These are phyloP conservation scores for Spheniscus mendiculus DNA, from an alignment of 2,113 vertebrate genomes.

Conservation along the genomic window DNA sequence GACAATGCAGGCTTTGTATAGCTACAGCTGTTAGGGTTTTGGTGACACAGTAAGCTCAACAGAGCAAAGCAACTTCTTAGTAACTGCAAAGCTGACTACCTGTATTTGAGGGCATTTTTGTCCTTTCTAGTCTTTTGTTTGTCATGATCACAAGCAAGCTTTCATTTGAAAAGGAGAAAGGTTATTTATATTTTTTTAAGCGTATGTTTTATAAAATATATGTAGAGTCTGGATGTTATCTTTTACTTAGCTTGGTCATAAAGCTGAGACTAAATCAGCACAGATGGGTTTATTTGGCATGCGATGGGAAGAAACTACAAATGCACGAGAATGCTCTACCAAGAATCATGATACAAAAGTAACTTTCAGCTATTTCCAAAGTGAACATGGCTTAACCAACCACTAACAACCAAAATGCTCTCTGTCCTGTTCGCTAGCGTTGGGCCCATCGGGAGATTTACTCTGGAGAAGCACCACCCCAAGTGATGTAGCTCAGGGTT, in stretches of 20 bases:
- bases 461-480: neutral
- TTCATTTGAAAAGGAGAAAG: neutral
- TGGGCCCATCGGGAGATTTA: neutral
- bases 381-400: neutral
- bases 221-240: neutral
- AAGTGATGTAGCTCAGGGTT: neutral
- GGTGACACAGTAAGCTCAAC: conserved; percentile 70
- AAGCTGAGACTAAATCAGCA: neutral
- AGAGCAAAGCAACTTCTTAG: conserved; percentile 55
- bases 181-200: neutral
- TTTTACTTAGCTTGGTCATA: neutral
- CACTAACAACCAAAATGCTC: neutral
- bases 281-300: neutral
- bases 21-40: conserved; percentile 65
- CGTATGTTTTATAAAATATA: neutral
- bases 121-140: conserved; percentile 2
- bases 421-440: neutral
- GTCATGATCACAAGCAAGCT: neutral
- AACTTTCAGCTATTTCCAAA: neutral
- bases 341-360: neutral
- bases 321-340: neutral
- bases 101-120: neutral
- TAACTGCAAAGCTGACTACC: conserved; percentile 36
- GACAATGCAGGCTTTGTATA: conserved; percentile 86
- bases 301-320: neutral